Evolutionary conservation across 2,113 vertebrate genomes (phyloP), one percentile per base, ranked within the genome.

Genomic region (Syngnathus scovelli): DNA sequence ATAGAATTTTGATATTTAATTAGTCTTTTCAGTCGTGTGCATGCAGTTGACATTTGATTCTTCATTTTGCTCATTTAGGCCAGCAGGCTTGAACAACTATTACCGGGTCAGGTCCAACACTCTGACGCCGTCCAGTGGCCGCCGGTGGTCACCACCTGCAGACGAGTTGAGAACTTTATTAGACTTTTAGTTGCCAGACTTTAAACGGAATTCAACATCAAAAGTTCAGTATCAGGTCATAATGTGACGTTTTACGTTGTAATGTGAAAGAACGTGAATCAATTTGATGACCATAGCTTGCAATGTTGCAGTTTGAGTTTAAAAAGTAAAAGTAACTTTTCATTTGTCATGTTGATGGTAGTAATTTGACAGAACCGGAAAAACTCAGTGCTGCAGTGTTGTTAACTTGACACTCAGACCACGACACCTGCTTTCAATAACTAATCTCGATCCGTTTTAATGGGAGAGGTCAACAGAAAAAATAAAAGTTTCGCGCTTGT

Each of bases 71-170:
- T 33, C 27, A 3, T 3, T 33, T 33, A 33, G 27, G 27, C 27
- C 27, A 33, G 27, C 2, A 33, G 27, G 44, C 44, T 48, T 48
- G 27, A 33, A 33, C 5, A 16, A 48, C 9, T 12, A 89, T 78
- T 83, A 93, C 93, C 94, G 95, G 43, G 93, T 94, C 83, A 95
- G 15, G 83, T 95, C 94, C 66, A 96, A 81, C 76, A 96, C 89
- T 91, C 86, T 92, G 72, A 94, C 75, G 66, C 92, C 94, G 27
- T 93, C 91, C 79, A 96, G 76, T 18, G 94, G 94, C 49, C 89
- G 91, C 49, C 84, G 18, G 61, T 83, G 21, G 64, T 68, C 71
- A 64, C 46, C 71, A 73, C 65, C 76, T 90, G 81, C n/a, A 33
- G 21, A n/a, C 44, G 18, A 6, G 21, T 62, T 3, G 23, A 38